These are phyloP conservation scores for Fulica atra DNA, from an alignment of 2,113 vertebrate species.

Conservation along the genomic window DNA sequence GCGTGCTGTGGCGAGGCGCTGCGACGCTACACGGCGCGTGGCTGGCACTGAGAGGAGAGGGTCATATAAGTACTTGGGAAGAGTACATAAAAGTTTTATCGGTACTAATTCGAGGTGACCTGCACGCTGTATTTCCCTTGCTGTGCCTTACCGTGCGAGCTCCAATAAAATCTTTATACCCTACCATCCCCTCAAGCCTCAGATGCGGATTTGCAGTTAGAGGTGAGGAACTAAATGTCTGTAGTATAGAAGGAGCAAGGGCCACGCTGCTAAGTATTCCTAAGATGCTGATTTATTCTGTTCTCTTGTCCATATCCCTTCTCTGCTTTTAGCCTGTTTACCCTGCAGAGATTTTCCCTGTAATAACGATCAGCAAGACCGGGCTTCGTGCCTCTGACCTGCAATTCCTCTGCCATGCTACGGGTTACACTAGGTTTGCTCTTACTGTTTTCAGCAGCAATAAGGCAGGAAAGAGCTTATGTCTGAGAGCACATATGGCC, in stretches of 20 bases:
- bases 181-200: neutral
- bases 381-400: neutral
- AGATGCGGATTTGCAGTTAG: neutral
- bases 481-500: neutral
- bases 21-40: neutral
- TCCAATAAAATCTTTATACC: neutral
- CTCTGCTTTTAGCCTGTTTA: neutral
- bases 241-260: neutral
- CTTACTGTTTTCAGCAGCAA: neutral
- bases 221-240: neutral
- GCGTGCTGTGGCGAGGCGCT: neutral
- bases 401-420: neutral
- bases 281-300: constrained; percentile 8
- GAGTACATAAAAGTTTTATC: neutral
- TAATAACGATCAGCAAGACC: neutral
- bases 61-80: neutral
- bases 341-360: neutral
- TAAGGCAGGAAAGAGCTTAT: neutral
- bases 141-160: neutral
- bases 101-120: neutral
- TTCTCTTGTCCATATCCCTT: neutral
- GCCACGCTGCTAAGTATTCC: neutral
- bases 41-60: neutral
- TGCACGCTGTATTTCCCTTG: neutral
- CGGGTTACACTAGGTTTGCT: neutral